Percentiles rank a stretch among this genome's conserved stretches.
phyloP scores from a whole-genome alignment of 2,797 vertebrate species.

The Podargus strigoides region DNA sequence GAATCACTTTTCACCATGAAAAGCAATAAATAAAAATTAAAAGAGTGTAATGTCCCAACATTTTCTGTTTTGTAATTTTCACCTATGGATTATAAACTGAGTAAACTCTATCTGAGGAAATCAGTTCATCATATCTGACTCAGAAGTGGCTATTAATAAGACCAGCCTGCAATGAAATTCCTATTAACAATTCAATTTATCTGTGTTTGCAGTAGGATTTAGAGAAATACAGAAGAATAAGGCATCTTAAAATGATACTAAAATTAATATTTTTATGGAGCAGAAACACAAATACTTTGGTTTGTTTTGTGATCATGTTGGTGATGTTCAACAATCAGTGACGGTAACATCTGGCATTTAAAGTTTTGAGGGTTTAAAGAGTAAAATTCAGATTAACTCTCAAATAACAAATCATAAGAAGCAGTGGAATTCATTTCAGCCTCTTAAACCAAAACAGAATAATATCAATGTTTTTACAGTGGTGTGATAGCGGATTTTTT shows the following conservation, averaged over 20 bases:
- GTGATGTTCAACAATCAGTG: not conserved
- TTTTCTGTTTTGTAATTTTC: not conserved
- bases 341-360: not conserved
- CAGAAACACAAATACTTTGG: not conserved
- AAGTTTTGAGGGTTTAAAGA: not conserved
- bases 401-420: not conserved
- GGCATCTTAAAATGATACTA: not conserved
- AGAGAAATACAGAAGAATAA: not conserved
- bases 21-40: not conserved
- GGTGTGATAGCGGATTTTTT: rapidly evolving
- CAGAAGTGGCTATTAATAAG: not conserved
- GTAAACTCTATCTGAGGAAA: not conserved
- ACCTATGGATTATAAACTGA: not conserved
- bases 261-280: constrained; percentile 31
- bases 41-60: not conserved
- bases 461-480: not conserved
- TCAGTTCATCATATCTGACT: not conserved
- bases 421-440: not conserved
- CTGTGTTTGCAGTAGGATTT: constrained; percentile 32
- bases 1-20: not conserved
- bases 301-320: not conserved
- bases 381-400: not conserved
- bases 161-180: not conserved
- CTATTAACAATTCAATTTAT: not conserved
- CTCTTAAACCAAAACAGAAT: not conserved